A percentile compares a stretch with the other conserved stretches of the same genome.
Evolutionary conservation across 2,888 invertebrate species (phyloP).

Genomic region (Drosophila histrio): DNA sequence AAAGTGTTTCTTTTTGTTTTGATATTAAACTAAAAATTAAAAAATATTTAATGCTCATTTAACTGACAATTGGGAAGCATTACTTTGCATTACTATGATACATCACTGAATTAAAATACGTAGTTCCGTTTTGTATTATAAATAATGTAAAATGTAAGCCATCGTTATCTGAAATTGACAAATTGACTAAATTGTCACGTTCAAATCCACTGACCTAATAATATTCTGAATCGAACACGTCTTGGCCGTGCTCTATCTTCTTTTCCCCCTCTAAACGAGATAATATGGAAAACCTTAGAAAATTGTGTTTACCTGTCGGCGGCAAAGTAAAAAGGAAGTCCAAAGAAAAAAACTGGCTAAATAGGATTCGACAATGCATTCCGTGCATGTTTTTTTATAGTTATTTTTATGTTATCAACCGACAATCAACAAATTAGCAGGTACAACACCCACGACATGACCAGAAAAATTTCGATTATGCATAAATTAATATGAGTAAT

Average conservation of each 20-base stretch:
- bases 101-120: not conserved
- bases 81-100: no score
- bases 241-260: constrained; percentile 19
- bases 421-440: constrained; percentile 52
- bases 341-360: not conserved
- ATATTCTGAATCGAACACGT: constrained; percentile 27
- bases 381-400: constrained; percentile 36
- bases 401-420: constrained; percentile 21
- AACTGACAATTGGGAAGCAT: no score
- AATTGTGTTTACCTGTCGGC: constrained; percentile 22
- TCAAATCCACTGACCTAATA: constrained; percentile 4
- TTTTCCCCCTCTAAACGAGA: not conserved
- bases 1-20: no score
- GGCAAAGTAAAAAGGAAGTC: constrained; percentile 13
- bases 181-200: constrained; percentile 34
- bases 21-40: no score
- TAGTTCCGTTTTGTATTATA: not conserved
- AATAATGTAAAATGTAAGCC: not conserved
- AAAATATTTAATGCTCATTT: no score
- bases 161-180: not conserved
- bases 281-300: not conserved
- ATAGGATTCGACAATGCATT: constrained; percentile 24
- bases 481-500: constrained; percentile 57
- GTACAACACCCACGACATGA: constrained; percentile 47
- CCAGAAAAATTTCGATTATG: constrained; percentile 29